A percentile compares a stretch with the other conserved stretches of the same genome.
Evolutionary conservation across 2,113 vertebrate genomes (phyloP).

Genomic region (Todiramphus saurophagus): DNA sequence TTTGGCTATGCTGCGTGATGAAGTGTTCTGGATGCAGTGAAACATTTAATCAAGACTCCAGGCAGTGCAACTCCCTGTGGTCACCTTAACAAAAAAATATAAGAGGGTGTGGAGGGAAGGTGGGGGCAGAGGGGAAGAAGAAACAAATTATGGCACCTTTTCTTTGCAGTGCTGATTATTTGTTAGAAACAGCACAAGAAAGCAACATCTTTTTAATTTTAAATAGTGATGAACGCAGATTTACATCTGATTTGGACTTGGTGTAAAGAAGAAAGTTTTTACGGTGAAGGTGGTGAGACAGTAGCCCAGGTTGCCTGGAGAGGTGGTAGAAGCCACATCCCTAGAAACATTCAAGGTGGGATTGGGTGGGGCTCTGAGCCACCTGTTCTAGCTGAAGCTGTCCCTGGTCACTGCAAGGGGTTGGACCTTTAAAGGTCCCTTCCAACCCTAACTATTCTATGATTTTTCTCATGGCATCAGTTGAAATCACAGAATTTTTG

Average conservation of each 20-base stretch:
- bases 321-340: background rate
- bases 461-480: background rate
- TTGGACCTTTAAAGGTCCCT: background rate
- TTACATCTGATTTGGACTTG: background rate
- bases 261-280: background rate
- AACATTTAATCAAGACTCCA: conserved; percentile 75
- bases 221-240: background rate
- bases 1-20: conserved; percentile 75
- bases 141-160: conserved; percentile 13
- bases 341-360: background rate
- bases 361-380: background rate
- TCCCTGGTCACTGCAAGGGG: background rate
- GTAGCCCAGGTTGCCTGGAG: background rate
- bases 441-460: background rate
- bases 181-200: background rate
- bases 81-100: conserved; percentile 52
- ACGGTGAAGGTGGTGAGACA: rapidly evolving
- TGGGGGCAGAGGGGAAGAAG: background rate
- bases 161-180: background rate
- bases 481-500: background rate
- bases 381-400: background rate
- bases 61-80: conserved; percentile 65
- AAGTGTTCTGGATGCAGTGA: conserved; percentile 80
- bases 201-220: background rate
- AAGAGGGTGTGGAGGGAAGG: background rate